phyloP scores from a whole-genome alignment of 2,888 invertebrate species.

The Euclidia mi region DNA sequence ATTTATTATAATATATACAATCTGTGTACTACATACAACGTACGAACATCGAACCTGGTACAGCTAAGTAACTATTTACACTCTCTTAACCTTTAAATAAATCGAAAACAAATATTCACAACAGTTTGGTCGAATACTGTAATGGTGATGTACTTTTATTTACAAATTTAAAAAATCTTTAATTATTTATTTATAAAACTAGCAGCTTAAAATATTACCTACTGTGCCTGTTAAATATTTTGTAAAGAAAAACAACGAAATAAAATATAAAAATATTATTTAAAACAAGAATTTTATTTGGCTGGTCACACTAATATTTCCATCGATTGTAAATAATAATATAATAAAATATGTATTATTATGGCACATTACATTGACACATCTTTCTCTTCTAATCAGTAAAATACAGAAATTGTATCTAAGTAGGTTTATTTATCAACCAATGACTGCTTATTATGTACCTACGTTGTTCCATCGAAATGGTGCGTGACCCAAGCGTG shows the following conservation, averaged over 20 bases:
- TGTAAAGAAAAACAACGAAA: too few species aligned
- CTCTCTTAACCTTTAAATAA: conserved; percentile 39
- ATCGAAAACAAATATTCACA: conserved; percentile 70
- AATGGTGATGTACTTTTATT: conserved; percentile 60
- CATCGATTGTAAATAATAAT: not conserved
- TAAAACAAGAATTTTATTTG: not conserved
- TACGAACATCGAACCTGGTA: conserved; percentile 61
- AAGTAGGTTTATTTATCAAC: too few species aligned
- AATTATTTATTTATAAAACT: conserved; percentile 5
- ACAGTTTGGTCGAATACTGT: conserved; percentile 82
- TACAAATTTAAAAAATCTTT: conserved; percentile 30
- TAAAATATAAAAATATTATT: too few species aligned
- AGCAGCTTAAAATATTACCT: not conserved
- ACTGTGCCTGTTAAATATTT: not conserved
- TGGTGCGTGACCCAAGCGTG: too few species aligned
- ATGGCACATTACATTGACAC: conserved; percentile 65
- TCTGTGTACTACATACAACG: conserved; percentile 59
- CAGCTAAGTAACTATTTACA: conserved; percentile 58
- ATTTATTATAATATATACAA: conserved; percentile 60
- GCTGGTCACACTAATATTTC: too few species aligned
- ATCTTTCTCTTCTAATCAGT: not conserved
- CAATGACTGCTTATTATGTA: too few species aligned
- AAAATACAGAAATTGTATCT: too few species aligned
- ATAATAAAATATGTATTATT: conserved; percentile 15
- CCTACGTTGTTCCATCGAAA: too few species aligned